These are phyloP conservation scores for Polydrusus pterygomalis DNA, from an alignment of 2,888 invertebrate species.

Conservation along the genomic window DNA sequence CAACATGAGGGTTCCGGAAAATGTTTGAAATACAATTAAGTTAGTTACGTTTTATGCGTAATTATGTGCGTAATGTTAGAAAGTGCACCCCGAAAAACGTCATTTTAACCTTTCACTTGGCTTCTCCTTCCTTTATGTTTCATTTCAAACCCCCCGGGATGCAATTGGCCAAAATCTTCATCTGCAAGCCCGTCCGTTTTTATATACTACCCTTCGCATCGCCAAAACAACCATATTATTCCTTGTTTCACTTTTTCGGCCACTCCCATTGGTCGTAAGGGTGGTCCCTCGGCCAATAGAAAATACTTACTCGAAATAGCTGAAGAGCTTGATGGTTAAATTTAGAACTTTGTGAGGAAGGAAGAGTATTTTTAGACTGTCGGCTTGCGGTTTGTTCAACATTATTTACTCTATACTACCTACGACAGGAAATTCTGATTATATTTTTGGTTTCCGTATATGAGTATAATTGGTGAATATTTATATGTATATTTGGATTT, in stretches of 20 bases:
- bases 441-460: conserved; percentile 36
- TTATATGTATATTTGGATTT: no score
- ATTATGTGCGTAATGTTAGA: no score
- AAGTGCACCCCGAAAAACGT: no score
- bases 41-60: no score
- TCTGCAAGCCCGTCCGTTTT: conserved; percentile 2
- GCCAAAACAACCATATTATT: background rate
- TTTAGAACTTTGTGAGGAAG: conserved; percentile 40
- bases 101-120: background rate
- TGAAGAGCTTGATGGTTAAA: conserved; percentile 26
- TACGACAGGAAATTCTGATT: conserved; percentile 38
- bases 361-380: conserved; percentile 35
- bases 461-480: no score
- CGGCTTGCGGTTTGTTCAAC: conserved; percentile 33
- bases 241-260: background rate
- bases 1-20: no score
- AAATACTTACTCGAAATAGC: background rate
- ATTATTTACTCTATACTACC: no score
- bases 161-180: conserved; percentile 19
- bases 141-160: background rate
- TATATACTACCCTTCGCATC: conserved; percentile 2
- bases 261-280: conserved; percentile 14
- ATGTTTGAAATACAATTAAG: no score
- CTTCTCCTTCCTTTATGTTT: background rate
- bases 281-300: conserved; percentile 15